Conservation (phyloP, 1,140 invertebrate species). For the Brachionus angularis region DNA sequence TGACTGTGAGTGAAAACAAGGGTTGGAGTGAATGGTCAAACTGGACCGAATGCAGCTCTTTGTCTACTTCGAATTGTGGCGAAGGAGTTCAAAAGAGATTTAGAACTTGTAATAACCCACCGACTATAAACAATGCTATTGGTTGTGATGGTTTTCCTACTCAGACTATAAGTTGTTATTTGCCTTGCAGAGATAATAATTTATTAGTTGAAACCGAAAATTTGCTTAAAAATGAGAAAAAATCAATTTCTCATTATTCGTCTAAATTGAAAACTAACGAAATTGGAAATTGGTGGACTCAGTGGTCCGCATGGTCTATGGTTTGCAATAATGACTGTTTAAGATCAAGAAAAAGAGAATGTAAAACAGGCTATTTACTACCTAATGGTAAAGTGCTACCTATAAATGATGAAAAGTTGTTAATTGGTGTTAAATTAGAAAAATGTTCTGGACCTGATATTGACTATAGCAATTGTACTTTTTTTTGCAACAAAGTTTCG, state of each 20-base stretch:
- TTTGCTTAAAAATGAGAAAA: constrained; percentile 2
- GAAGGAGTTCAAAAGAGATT: constrained; percentile 26
- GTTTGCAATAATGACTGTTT: constrained; percentile 34
- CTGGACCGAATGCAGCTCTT: constrained; percentile 33
- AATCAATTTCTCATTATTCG: not conserved
- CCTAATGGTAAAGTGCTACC: not conserved
- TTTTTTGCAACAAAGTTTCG: constrained; percentile 35
- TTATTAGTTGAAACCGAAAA: not conserved
- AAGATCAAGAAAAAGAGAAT: constrained; percentile 29
- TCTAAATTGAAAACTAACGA: not conserved
- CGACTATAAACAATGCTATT: constrained; percentile 6
- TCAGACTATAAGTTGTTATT: constrained; percentile 15
- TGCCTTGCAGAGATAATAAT: not conserved
- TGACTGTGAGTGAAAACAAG: constrained; percentile 25
- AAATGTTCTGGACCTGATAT: constrained; percentile 14
- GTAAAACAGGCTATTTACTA: not conserved
- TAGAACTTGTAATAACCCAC: constrained; percentile 20
- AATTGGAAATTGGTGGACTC: constrained; percentile 23
- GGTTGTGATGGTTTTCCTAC: constrained; percentile 28
- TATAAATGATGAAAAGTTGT: not conserved
- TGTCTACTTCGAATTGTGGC: not conserved
- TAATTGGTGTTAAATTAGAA: not conserved
- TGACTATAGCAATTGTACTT: constrained; percentile 36
- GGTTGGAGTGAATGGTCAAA: not conserved
- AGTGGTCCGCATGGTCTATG: constrained; percentile 36